Conservation (phyloP, 2,888 invertebrate genomes). For the Ornithoptera alexandrae region DNA sequence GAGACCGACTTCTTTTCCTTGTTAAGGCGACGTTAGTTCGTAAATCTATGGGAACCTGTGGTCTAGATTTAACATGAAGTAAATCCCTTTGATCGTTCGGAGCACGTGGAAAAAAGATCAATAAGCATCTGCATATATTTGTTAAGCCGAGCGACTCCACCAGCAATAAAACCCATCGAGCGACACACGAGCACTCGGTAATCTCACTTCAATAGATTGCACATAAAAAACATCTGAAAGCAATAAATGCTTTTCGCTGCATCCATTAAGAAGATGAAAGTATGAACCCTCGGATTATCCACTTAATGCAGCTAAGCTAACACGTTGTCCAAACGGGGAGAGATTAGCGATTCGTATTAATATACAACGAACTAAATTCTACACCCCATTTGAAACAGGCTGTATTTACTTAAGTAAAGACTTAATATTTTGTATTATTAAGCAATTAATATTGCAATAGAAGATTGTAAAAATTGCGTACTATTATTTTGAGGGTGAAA, state of each 20-base stretch:
- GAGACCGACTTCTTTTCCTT: too few species aligned
- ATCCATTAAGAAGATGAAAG: slow-evolving; percentile 74
- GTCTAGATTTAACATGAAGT: too few species aligned
- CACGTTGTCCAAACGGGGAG: slow-evolving; percentile 24
- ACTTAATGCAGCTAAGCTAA: slow-evolving; percentile 55
- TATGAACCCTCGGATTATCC: slow-evolving; percentile 71
- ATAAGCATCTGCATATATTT: slow-evolving; percentile 18
- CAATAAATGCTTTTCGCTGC: slow-evolving; percentile 66
- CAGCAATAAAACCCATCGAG: slow-evolving; percentile 30
- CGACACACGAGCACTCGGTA: slow-evolving; percentile 39
- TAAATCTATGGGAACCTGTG: too few species aligned
- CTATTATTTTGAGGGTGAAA: too few species aligned
- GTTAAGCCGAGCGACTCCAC: slow-evolving; percentile 13
- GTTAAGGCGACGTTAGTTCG: too few species aligned
- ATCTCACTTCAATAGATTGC: slow-evolving; percentile 48
- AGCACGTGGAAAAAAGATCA: neutral
- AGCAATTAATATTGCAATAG: too few species aligned
- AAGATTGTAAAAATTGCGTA: too few species aligned
- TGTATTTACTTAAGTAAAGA: too few species aligned
- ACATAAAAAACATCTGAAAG: slow-evolving; percentile 55
- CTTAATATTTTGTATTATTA: too few species aligned
- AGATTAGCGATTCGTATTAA: slow-evolving; percentile 10
- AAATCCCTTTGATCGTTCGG: too few species aligned
- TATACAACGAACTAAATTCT: too few species aligned
- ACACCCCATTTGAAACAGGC: too few species aligned